Evolutionary conservation across 2,113 vertebrate genomes (phyloP).

Genomic region (Heterotilapia buettikoferi): DNA sequence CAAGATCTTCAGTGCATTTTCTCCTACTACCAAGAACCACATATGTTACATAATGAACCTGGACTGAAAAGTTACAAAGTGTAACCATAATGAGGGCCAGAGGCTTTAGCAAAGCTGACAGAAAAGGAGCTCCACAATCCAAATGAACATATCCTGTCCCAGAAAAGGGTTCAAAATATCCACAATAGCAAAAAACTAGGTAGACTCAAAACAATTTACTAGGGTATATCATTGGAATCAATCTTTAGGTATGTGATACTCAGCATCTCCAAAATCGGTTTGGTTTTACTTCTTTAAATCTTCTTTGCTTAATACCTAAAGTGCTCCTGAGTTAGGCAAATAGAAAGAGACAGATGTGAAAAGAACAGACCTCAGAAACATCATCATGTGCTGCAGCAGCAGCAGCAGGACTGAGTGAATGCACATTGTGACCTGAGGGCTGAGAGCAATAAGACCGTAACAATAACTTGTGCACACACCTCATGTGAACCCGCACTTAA

Average conservation of each 20-base stretch:
- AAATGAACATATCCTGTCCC: background rate
- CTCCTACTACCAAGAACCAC: background rate
- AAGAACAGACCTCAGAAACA: background rate
- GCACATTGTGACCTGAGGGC: constrained; percentile 35
- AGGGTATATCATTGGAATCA: background rate
- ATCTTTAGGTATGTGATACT: background rate
- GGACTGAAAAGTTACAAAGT: background rate
- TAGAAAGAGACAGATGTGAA: constrained; percentile 17
- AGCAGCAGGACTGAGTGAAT: constrained; percentile 10
- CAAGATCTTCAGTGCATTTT: background rate
- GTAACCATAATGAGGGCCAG: background rate
- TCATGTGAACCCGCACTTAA: constrained; percentile 5
- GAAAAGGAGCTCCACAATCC: background rate
- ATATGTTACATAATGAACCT: background rate
- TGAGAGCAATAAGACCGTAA: constrained; percentile 4
- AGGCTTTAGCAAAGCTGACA: background rate
- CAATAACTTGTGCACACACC: background rate
- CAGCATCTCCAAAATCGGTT: background rate
- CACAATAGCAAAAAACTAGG: background rate
- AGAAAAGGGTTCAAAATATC: background rate
- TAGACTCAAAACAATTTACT: background rate
- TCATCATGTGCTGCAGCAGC: background rate
- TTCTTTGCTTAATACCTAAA: background rate
- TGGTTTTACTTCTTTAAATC: background rate
- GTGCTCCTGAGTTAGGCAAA: background rate